These are phyloP conservation scores for Chirona hameri DNA, from an alignment of 2,888 invertebrate species.

Conservation along the genomic window DNA sequence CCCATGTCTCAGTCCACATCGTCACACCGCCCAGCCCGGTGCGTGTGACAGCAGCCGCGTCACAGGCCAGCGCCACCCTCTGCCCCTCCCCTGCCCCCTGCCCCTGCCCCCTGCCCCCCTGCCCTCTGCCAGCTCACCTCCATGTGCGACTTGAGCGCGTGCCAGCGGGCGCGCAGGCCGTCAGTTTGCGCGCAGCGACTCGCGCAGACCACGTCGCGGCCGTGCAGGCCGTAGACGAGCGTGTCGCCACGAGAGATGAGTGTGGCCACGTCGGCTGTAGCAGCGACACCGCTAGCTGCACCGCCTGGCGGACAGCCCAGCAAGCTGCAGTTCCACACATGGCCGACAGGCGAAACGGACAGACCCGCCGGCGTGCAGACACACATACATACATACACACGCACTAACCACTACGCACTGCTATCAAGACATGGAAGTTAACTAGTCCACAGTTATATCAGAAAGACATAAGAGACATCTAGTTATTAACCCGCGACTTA, in stretches of 20 bases:
- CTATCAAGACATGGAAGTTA: too few relatives aligned
- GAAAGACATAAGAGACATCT: too few relatives aligned
- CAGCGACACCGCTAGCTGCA: conserved; percentile 60
- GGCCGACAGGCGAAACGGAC: neutral
- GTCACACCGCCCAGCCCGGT: too few relatives aligned
- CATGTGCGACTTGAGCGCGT: conserved; percentile 60
- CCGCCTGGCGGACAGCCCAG: conserved; percentile 49
- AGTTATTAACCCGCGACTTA: too few relatives aligned
- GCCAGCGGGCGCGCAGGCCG: conserved; percentile 52
- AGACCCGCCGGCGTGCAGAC: too few relatives aligned
- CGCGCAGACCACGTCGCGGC: conserved; percentile 56
- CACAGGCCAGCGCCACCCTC: too few relatives aligned
- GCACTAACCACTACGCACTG: too few relatives aligned
- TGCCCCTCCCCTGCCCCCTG: too few relatives aligned
- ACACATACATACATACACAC: too few relatives aligned
- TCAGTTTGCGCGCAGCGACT: conserved; percentile 51
- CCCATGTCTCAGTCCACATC: too few relatives aligned
- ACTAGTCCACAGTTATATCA: too few relatives aligned
- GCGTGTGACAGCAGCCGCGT: too few relatives aligned
- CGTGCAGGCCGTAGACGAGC: conserved; percentile 65
- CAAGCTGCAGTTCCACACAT: neutral
- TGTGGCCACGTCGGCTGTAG: conserved; percentile 70
- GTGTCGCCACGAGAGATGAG: conserved; percentile 74
- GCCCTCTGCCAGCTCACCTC: conserved; percentile 48
- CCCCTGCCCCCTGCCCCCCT: neutral